These are phyloP conservation scores for Ianthella basta DNA, from an alignment of 37 sponge, comb jelly and placozoan genomes.

Conservation along the genomic window DNA sequence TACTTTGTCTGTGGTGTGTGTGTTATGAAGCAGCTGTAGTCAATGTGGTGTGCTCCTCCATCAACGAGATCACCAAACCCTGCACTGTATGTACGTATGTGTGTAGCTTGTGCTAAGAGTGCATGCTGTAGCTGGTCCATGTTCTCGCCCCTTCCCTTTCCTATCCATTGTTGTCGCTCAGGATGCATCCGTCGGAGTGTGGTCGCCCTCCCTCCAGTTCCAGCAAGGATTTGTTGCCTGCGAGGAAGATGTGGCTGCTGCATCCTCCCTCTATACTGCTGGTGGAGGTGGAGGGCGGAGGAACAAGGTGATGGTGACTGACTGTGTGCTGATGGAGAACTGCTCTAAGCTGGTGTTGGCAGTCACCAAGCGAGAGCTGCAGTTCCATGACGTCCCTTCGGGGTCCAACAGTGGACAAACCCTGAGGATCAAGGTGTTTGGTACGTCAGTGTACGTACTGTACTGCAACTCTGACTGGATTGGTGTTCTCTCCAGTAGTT, in stretches of 20 bases:
- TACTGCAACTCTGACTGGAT: too few species aligned
- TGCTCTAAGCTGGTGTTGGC: constrained; percentile 87
- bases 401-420: constrained; percentile 34
- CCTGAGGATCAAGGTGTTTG: constrained; percentile 50
- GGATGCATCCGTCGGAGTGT: constrained; percentile 70
- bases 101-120: too few species aligned
- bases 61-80: too few species aligned
- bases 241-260: constrained; percentile 8
- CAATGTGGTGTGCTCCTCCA: too few species aligned
- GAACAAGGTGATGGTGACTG: constrained; percentile 80
- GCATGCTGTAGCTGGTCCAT: too few species aligned
- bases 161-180: neutral
- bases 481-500: too few species aligned
- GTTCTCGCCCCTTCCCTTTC: too few species aligned
- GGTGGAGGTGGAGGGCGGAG: neutral
- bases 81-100: too few species aligned
- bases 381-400: constrained; percentile 86
- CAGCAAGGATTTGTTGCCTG: constrained; percentile 43
- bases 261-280: neutral
- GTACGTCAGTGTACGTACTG: constrained; percentile 61
- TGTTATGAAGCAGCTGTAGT: neutral
- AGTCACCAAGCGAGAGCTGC: constrained; percentile 84
- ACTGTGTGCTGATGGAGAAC: constrained; percentile 73
- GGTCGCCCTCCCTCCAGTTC: constrained; percentile 59
- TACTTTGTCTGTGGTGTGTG: neutral